These are phyloP conservation scores for Volucella zonaria DNA, from an alignment of 2,888 invertebrate species.

Conservation along the genomic window DNA sequence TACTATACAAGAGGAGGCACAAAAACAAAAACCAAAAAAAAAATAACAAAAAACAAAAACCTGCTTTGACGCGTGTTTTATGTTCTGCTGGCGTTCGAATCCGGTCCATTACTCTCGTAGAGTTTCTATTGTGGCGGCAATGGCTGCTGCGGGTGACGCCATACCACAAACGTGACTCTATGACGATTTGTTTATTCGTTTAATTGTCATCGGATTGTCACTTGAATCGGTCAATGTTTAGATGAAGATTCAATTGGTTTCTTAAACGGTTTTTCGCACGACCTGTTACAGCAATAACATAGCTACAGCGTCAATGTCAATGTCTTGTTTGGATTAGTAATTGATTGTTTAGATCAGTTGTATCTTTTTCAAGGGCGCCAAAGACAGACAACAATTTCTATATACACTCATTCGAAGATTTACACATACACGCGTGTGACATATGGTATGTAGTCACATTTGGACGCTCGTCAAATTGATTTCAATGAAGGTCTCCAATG, in stretches of 20 bases:
- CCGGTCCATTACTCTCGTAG: conserved; percentile 18
- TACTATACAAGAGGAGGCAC: not conserved
- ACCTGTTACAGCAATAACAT: not conserved
- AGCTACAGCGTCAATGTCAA: not conserved
- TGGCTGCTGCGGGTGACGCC: conserved; percentile 11
- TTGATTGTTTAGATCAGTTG: conserved; percentile 4
- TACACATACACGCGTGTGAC: too few species aligned
- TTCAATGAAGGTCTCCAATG: too few species aligned
- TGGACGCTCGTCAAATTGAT: too few species aligned
- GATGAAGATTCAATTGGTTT: conserved; percentile 28
- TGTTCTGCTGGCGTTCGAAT: conserved; percentile 18
- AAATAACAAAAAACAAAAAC: not conserved
- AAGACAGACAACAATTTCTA: not conserved
- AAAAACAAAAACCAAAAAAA: not conserved
- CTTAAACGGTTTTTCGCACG: conserved; percentile 10
- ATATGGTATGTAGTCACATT: too few species aligned
- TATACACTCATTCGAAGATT: too few species aligned
- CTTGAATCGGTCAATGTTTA: conserved; percentile 2
- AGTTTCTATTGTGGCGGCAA: not conserved
- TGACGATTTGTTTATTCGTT: conserved; percentile 37
- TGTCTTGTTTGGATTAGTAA: conserved; percentile 2
- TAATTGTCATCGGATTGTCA: conserved; percentile 21
- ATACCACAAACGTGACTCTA: conserved; percentile 9
- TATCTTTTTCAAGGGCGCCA: conserved; percentile 15
- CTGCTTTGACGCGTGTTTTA: conserved; percentile 46